Base-by-base conservation (phyloP, 1,140 invertebrate species). In the Scaptomyza hsui region DNA sequence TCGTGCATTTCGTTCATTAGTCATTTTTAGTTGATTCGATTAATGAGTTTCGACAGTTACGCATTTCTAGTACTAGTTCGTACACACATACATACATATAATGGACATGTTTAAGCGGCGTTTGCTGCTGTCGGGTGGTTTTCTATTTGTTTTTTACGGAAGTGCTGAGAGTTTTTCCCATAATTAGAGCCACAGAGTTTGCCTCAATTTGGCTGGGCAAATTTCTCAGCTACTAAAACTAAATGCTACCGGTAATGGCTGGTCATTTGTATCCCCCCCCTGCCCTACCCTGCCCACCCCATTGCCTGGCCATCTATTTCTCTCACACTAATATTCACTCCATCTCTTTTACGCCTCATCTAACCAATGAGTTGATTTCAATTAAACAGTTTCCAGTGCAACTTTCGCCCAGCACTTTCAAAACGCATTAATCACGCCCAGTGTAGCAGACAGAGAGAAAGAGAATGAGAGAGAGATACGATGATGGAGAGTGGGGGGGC, bases 11-110 rank as follows among this genome's bases (percentile, higher is more conserved):
- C 32, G 55, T 61, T 78, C 81, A 80, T 86, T 86, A 86, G 81
- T 75, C 77, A 86, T 77, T 86, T 78, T 81, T 48, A 80, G 74
- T 86, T 86, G 81, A 86, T 78, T 77, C 82, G 78, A 86, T 86
- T 81, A 86, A 86, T 86, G 81, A 44, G 70, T 75, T 86, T 81
- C 77, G 67, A 86, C 81, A 86, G 74, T 80, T 86, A 86, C 74
- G 83, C 68, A 88, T 68, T 76, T 80, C 60, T 61, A 4, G 32
- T 37, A 55, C 47, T 26, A 29, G 26, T 29, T 29, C 26, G 6
- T 29, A 29, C 26, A 29, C 9, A 9, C 26, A 29, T 1, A 26
- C 24, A 26, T 26, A 9, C 26, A 7, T 29, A 63, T 47, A 51
- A 47, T 70, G 29, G 16, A 24, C 49, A 29, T 45, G 42, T 19